Base-by-base conservation (phyloP, 1,140 invertebrate genomes). In the Cydia fagiglandana region DNA sequence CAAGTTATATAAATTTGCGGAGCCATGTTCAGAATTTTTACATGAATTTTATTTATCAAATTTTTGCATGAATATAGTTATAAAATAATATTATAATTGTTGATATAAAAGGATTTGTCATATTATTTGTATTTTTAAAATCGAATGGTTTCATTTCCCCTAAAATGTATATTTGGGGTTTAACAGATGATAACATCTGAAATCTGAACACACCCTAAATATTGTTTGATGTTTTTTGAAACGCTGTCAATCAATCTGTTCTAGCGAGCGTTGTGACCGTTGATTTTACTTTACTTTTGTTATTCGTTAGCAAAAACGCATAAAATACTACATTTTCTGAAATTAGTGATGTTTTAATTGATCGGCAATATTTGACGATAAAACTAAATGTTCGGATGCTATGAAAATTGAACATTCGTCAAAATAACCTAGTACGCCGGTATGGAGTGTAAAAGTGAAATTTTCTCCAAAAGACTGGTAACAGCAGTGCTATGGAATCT, bases 401-500 rank as follows among this genome's bases (percentile, higher is more conserved):
- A 41, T 38, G n/a, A 70, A 17, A 34, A 41, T 70, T 41, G 1
- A 38, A n/a, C 66, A 41, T 41, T 17, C 7, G 34, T 41, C n/a
- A 38, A 70, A 61, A 80, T 81, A 83, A 83, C 80, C 82, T 79
- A 47, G 61, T 66, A 76, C n/a, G 74, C 82, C 86, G 83, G 78
- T 80, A 91, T 91, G 89, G 89, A 89, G 77, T 75, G 80, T 17
- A 91, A 88, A 86, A 89, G 81, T 82, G 90, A 89, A 85, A 91
- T 93, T 79, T 93, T 93, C 82, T 87, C 88, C 5, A 82, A 88
- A 84, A 87, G 91, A 81, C 79, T 93, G 2, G 78, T 91, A 45
- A 82, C 86, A 50, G 88, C 91, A 45, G 90, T 91, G 38, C 68
- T 90, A 75, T 91, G 89, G 87, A 91, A 93, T 78, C 88, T 93